Evolutionary conservation across 2,888 invertebrate genomes (phyloP).

Genomic region (Melinaea menophilus): DNA sequence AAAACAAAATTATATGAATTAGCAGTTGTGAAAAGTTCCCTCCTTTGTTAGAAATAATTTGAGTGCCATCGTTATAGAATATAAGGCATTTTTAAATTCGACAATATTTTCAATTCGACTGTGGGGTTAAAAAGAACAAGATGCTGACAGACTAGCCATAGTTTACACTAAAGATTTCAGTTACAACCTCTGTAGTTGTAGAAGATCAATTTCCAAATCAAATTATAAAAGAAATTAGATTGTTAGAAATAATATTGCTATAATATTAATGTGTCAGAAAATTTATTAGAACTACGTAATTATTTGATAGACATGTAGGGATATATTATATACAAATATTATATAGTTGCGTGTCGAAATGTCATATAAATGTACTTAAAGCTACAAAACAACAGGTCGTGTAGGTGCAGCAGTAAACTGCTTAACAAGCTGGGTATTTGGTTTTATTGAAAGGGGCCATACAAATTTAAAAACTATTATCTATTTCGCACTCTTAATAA

Average conservation of each 20-base stretch:
- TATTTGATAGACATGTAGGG: conserved; percentile 62
- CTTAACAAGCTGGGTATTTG: conserved; percentile 52
- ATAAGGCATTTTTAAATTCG: conserved; percentile 66
- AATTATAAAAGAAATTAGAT: neutral
- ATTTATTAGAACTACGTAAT: conserved; percentile 67
- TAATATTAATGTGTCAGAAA: conserved; percentile 62
- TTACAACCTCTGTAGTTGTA: conserved; percentile 1
- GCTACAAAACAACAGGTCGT: conserved; percentile 40
- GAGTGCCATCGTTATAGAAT: conserved; percentile 72
- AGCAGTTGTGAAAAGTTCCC: conserved; percentile 75
- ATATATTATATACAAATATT: conserved; percentile 50
- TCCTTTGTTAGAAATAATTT: conserved; percentile 74
- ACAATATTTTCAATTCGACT: conserved; percentile 57
- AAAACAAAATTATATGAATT: conserved; percentile 38
- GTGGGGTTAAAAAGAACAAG: conserved; percentile 24
- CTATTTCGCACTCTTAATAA: conserved; percentile 36
- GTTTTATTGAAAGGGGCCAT: conserved; percentile 69
- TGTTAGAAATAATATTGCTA: conserved; percentile 39
- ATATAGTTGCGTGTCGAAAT: conserved; percentile 34
- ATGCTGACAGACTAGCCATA: conserved; percentile 18
- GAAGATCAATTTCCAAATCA: conserved; percentile 2
- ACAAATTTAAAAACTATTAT: conserved; percentile 40
- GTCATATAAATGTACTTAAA: conserved; percentile 62
- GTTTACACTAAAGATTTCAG: conserved; percentile 8
- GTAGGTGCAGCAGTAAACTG: conserved; percentile 47